Conservation (phyloP, 2,888 invertebrate species). For the Phragmatobia fuliginosa region DNA sequence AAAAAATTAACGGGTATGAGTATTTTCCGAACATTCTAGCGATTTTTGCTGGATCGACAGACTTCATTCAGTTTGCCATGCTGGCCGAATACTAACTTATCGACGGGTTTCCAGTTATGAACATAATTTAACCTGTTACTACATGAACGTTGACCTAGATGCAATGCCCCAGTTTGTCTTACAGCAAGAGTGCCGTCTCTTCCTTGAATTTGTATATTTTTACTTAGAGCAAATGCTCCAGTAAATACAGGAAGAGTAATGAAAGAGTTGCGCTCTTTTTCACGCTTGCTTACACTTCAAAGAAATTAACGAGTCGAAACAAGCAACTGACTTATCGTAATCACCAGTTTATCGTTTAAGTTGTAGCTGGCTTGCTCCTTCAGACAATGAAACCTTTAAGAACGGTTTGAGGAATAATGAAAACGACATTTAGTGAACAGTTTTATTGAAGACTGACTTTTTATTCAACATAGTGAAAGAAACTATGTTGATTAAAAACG, state of each 20-base stretch:
- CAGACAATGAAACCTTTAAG: conserved; percentile 18
- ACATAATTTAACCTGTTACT: conserved; percentile 55
- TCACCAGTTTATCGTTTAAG: conserved; percentile 25
- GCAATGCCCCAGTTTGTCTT: conserved; percentile 52
- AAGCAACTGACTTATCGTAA: conserved; percentile 22
- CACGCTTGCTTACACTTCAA: conserved; percentile 35
- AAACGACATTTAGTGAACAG: conserved; percentile 9
- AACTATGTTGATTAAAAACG: neutral
- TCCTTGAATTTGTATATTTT: conserved; percentile 47
- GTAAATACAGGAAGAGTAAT: conserved; percentile 45
- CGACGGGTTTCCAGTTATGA: conserved; percentile 52
- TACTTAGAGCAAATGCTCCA: conserved; percentile 40
- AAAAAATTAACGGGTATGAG: neutral
- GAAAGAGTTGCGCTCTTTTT: conserved; percentile 38
- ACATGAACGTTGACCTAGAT: conserved; percentile 49
- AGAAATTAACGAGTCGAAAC: conserved; percentile 30
- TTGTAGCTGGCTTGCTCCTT: conserved; percentile 12
- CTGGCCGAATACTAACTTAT: conserved; percentile 33
- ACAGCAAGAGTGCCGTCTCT: conserved; percentile 35
- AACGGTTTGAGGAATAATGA: conserved; percentile 14
- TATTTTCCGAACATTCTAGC: conserved; percentile 3
- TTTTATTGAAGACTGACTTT: neutral
- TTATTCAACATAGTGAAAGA: neutral
- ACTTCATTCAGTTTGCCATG: conserved; percentile 35
- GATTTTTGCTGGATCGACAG: conserved; percentile 23